Base-by-base conservation (phyloP, 2,113 vertebrate species). In the Apodemus speciosus region DNA sequence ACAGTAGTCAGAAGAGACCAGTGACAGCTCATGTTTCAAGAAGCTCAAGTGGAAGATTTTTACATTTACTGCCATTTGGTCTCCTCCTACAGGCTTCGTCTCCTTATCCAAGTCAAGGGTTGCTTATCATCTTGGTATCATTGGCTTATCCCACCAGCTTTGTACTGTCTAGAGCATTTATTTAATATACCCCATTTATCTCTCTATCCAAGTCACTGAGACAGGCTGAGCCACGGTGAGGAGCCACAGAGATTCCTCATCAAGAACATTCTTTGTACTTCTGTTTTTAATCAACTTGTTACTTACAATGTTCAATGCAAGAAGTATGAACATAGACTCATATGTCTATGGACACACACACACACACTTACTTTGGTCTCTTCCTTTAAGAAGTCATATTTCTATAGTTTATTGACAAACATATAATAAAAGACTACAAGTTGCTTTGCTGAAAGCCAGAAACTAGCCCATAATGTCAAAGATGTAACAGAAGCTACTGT, bases 381-480 rank as follows among this genome's bases (percentile, higher is more conserved):
- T 89, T 89, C 9, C 40, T 92, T 92, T 23, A 85, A 87, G 68
- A 43, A 75, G 32, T 66, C 43, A 15, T 46, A 68, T 80, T 95
- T 90, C 58, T 77, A 27, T 80, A 76, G 56, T 92, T 93, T 32
- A 38, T 46, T 68, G 83, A 68, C 62, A 91, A 91, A 73, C 71
- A 43, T 23, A 85, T 90, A 68, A 71, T 83, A 79, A 83, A 73
- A 93, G 25, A 83, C 21, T 68, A 27, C 11, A 69, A 89, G 81
- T 77, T 88, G 32, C 40, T 80, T 86, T 51, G 25, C 68, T 77
- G 77, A 60, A 94, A 93, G 91, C 76, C 56, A 95, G 68, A 94
- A 68, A 86, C 20, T 43, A 32, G 72, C 38, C 64, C 40, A 71
- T 89, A 80, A n/a, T 53, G 49, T 49, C 64, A 71, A 96, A 66